Evolutionary conservation across 2,888 invertebrate species (phyloP), one percentile per base, ranked within the genome.

Genomic region (Pachycephus smyrnensis): DNA sequence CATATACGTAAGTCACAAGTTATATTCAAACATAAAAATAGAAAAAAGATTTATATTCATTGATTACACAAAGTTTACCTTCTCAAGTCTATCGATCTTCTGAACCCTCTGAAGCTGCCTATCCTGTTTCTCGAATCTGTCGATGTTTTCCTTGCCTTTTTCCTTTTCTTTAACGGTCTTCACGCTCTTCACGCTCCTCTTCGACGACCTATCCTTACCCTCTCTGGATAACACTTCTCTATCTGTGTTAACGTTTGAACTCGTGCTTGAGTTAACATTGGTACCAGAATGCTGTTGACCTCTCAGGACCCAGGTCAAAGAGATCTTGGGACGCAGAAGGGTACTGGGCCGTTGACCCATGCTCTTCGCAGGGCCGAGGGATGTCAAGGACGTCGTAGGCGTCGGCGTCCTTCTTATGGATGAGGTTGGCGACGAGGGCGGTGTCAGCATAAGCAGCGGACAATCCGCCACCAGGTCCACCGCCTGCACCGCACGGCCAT

Each of bases 281-380:
- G 76, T 84, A 23, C 81, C 30, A 37, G 86, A 79, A 37, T 86
- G 86, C 68, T 88, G 92, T 85, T 94, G 94, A 83, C 95, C 95
- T 87, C 95, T 94, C 69, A 96, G 92, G 78, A 96, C 95, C 96
- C 96, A 96, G 76, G 95, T 95, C 78, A 96, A 92, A 78, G 96
- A 95, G 91, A 96, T 94, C 91, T 95, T 96, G 82, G 95, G 93
- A 86, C 89, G 88, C 81, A 88, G 82, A 36, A 86, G 80, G 69
- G 88, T 85, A 81, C 90, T 90, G 73, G 90, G 84, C 79, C 89
- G 86, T 83, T 91, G 90, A 76, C 90, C 90, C 90, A 91, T 91
- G 80, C 84, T 89, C 83, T 82, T 81, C 75, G 55, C 30, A 32
- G 32, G 69, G 32, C 81, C 75, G 40, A 80, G 75, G 76, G 77